phyloP scores from a whole-genome alignment of 2,113 vertebrate genomes.

The Orycteropus afer region DNA sequence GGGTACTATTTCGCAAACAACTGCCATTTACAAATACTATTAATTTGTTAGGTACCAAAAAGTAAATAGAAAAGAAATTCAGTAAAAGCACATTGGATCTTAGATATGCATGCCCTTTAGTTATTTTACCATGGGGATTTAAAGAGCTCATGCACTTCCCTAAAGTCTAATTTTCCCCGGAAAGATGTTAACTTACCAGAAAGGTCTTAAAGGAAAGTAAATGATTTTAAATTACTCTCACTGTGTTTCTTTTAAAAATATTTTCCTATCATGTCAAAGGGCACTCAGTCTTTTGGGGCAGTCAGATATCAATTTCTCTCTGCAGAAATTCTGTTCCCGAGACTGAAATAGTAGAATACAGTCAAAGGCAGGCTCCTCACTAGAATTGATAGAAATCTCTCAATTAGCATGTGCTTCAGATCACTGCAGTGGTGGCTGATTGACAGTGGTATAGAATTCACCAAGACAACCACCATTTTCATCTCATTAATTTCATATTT shows the following conservation, averaged over 20 bases:
- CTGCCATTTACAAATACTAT: constrained; percentile 12
- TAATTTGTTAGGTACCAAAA: constrained; percentile 23
- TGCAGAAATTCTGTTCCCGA: not conserved
- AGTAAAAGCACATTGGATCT: not conserved
- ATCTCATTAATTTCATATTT: not conserved
- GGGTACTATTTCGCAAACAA: constrained; percentile 5
- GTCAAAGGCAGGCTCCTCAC: not conserved
- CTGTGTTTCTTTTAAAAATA: not conserved
- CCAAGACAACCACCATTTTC: not conserved
- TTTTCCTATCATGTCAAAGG: not conserved
- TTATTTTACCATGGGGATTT: not conserved
- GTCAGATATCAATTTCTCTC: not conserved
- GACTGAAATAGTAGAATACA: not conserved
- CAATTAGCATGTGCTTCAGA: not conserved
- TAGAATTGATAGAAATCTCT: not conserved
- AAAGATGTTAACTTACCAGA: not conserved
- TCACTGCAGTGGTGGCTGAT: not conserved
- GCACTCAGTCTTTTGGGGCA: not conserved
- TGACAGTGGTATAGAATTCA: not conserved
- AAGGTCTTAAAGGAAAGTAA: not conserved
- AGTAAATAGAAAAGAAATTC: constrained; percentile 47
- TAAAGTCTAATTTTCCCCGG: not conserved
- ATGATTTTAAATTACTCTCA: not conserved
- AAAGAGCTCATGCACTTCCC: not conserved
- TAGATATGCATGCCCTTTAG: not conserved